These are phyloP conservation scores for Drepana arcuata DNA, from an alignment of 1,140 invertebrate genomes.

Conservation along the genomic window DNA sequence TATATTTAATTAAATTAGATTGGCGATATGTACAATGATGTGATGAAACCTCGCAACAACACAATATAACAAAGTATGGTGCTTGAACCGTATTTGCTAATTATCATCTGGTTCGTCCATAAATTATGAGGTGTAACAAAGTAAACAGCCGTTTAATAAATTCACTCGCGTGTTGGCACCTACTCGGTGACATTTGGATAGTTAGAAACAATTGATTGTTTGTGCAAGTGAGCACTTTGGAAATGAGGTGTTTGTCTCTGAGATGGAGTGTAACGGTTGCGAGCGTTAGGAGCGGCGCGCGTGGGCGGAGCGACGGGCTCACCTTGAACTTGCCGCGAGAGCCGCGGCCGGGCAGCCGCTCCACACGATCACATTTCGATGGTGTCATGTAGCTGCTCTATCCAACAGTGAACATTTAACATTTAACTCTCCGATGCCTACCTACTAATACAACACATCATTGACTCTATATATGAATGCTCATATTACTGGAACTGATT, in stretches of 20 bases:
- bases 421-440: too few relatives aligned
- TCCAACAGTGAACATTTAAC: too few relatives aligned
- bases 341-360: conserved; percentile 21
- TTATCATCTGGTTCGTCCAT: too few relatives aligned
- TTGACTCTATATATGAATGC: too few relatives aligned
- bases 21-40: too few relatives aligned
- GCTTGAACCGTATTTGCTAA: too few relatives aligned
- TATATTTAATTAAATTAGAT: too few relatives aligned
- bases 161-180: conserved; percentile 22
- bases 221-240: conserved; percentile 32
- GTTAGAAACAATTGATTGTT: conserved; percentile 35
- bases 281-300: conserved; percentile 43
- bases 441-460: too few relatives aligned
- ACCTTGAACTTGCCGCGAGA: conserved; percentile 66
- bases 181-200: conserved; percentile 13
- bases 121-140: too few relatives aligned
- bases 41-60: too few relatives aligned
- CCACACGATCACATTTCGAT: conserved; percentile 13
- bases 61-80: too few relatives aligned
- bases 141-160: conserved; percentile 12
- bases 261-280: conserved; percentile 45
- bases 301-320: conserved; percentile 64
- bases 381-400: conserved; percentile 17
- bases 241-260: conserved; percentile 31
- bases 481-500: too few relatives aligned